Conservation (phyloP, 2,113 vertebrate species). For the Leptosomus discolor region DNA sequence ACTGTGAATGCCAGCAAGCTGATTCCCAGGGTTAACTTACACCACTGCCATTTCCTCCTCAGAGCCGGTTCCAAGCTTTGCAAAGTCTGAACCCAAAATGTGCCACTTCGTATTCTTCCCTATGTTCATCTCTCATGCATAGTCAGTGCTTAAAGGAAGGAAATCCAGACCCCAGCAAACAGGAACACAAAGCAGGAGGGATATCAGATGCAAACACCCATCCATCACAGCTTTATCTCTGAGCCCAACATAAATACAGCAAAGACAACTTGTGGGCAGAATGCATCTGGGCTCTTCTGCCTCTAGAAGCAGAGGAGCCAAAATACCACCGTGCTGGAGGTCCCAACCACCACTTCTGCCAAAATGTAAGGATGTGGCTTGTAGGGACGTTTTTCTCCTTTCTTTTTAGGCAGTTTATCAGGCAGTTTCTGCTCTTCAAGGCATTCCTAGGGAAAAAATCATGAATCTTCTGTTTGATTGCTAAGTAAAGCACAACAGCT, state of each 20-base stretch:
- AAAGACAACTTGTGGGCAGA: neutral
- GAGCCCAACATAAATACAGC: neutral
- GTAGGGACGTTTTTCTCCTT: neutral
- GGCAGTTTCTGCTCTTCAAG: neutral
- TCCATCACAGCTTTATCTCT: neutral
- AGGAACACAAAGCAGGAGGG: neutral
- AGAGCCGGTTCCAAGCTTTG: neutral
- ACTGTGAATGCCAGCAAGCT: neutral
- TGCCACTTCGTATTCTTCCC: neutral
- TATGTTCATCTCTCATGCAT: neutral
- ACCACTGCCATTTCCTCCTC: neutral
- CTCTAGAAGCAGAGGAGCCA: neutral
- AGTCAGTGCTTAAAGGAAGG: neutral
- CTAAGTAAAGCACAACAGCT: neutral
- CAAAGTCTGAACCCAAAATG: neutral
- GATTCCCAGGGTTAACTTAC: neutral
- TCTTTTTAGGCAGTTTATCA: neutral
- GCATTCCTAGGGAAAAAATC: neutral
- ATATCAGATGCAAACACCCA: accelerated
- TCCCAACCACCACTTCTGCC: neutral
- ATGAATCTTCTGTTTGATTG: neutral
- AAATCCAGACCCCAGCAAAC: neutral
- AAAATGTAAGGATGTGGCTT: neutral
- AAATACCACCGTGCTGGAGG: accelerated
- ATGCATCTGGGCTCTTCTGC: neutral